A percentile compares a stretch with the other conserved stretches of the same genome.
Conservation (phyloP, 2,797 vertebrate species). For the Erethizon dorsatum region DNA sequence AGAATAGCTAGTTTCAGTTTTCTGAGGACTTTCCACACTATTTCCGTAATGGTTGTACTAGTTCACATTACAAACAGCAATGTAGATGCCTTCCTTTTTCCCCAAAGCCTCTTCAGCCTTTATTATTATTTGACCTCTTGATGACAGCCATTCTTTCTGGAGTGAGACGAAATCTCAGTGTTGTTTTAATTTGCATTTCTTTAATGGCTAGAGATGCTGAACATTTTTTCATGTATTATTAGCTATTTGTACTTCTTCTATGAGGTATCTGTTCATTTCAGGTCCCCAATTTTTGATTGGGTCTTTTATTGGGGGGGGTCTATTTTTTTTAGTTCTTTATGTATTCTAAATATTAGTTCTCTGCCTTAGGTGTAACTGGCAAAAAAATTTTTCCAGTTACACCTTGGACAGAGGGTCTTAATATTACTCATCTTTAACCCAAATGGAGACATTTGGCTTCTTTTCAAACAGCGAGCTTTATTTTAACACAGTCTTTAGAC, state of each 20-base stretch:
- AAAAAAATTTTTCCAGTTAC: neutral
- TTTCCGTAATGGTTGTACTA: neutral
- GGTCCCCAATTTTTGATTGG: neutral
- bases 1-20: neutral
- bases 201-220: neutral
- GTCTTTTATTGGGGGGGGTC: neutral
- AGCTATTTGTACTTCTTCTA: neutral
- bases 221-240: neutral
- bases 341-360: neutral
- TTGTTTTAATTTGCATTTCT: neutral
- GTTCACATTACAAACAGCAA: neutral
- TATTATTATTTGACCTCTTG: neutral
- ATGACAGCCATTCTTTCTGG: neutral
- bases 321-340: neutral
- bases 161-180: neutral
- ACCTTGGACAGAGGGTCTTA: neutral
- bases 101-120: neutral
- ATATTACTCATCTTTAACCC: neutral
- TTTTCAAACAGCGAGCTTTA: conserved; percentile 10
- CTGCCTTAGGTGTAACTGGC: neutral
- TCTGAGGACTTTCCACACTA: neutral
- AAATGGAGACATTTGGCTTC: neutral
- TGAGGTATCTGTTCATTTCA: neutral
- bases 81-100: neutral
- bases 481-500: neutral